Conservation (phyloP, 37 sponge, comb jelly and placozoan genomes). For the Chondrilla cf. caribensis region DNA sequence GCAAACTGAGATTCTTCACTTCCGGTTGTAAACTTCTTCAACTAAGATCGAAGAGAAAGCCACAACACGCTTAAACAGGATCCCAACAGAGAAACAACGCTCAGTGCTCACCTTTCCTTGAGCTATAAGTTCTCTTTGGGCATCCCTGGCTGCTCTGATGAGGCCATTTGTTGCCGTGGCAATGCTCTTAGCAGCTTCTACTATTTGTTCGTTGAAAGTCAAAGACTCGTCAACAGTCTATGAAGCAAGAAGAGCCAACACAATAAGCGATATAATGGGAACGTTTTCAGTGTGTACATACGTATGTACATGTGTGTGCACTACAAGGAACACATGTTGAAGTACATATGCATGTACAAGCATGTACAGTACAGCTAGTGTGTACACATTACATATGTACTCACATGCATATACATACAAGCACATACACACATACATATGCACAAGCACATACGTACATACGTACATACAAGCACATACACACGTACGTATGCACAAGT, state of each 20-base stretch:
- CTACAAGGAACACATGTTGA: neutral
- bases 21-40: conserved; percentile 15
- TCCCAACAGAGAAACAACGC: too few relatives aligned
- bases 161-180: conserved; percentile 32
- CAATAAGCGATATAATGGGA: neutral
- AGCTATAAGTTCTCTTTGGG: conserved; percentile 28
- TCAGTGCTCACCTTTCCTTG: conserved; percentile 28
- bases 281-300: neutral
- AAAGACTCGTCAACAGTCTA: conserved; percentile 20
- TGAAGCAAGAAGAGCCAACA: too few relatives aligned
- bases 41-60: neutral
- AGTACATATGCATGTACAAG: neutral
- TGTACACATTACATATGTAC: too few relatives aligned
- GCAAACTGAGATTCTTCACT: conserved; percentile 49
- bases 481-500: too few relatives aligned
- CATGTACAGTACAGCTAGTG: neutral
- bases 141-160: conserved; percentile 30
- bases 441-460: too few relatives aligned
- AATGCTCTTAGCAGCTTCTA: conserved; percentile 27
- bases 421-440: too few relatives aligned
- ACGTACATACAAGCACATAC: too few relatives aligned
- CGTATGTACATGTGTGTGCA: neutral
- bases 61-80: neutral
- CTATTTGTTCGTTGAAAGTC: conserved; percentile 22
- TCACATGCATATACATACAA: too few relatives aligned